These are phyloP conservation scores for Rhabdomys dilectus DNA, from an alignment of 2,113 vertebrate species.

Conservation along the genomic window DNA sequence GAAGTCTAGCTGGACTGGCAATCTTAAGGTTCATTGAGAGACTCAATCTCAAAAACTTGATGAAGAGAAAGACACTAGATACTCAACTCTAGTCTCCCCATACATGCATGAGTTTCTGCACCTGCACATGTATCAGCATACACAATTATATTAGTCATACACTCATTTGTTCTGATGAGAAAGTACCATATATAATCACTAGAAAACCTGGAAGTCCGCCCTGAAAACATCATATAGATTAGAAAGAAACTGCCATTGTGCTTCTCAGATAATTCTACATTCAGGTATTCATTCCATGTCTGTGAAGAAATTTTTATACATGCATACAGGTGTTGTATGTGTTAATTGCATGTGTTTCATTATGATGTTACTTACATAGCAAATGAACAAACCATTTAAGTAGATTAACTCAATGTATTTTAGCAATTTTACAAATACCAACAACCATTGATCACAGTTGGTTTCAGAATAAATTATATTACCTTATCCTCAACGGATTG, in stretches of 20 bases:
- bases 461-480: background rate
- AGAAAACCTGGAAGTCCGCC: background rate
- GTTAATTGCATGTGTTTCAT: background rate
- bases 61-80: background rate
- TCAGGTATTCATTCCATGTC: background rate
- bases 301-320: background rate
- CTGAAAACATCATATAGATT: fast-evolving
- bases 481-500: background rate
- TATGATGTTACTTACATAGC: background rate
- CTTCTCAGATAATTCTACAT: background rate
- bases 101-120: background rate
- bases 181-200: background rate
- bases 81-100: background rate
- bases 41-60: background rate
- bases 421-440: background rate
- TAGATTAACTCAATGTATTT: no score
- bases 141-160: no score
- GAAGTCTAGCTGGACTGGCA: background rate
- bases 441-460: background rate
- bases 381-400: background rate
- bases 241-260: background rate
- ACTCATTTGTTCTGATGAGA: background rate
- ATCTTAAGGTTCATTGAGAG: background rate
- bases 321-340: background rate
- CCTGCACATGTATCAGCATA: background rate